A percentile compares a stretch with the other conserved stretches of the same genome.
Evolutionary conservation across 2,113 vertebrate species (phyloP).

Genomic region (Eretmochelys imbricata): DNA sequence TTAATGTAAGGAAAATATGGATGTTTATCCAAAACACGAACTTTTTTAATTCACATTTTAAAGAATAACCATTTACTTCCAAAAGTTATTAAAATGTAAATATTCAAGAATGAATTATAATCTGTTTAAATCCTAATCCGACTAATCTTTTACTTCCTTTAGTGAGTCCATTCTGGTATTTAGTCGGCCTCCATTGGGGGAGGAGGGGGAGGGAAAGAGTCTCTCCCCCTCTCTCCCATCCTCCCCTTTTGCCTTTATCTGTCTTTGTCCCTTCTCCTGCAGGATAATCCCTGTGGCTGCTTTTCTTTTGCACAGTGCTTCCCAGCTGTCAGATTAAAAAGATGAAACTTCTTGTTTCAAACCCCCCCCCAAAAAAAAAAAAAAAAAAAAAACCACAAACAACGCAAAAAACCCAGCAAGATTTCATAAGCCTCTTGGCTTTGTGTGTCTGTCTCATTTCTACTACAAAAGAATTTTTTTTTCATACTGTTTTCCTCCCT

Average conservation of each 20-base stretch:
- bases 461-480: not conserved
- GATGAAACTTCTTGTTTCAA: not conserved
- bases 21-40: not conserved
- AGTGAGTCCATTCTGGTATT: not conserved
- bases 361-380: not conserved
- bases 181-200: not conserved
- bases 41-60: not conserved
- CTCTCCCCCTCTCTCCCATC: not conserved
- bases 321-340: not conserved
- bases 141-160: not conserved
- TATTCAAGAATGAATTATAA: not conserved
- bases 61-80: not conserved
- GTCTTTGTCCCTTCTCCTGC: not conserved
- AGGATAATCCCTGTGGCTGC: not conserved
- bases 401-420: not conserved
- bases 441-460: not conserved
- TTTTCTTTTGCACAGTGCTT: not conserved
- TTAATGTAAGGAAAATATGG: not conserved
- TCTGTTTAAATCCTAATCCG: not conserved
- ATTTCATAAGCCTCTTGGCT: conserved; percentile 14
- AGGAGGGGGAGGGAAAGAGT: too few species aligned
- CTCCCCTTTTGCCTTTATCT: not conserved
- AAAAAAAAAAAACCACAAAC: not conserved
- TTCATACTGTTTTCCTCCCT: conserved; percentile 19
- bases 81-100: conserved; percentile 4